phyloP scores from a whole-genome alignment of 92 coral and sea anemone genomes.

The Galaxea fascicularis region DNA sequence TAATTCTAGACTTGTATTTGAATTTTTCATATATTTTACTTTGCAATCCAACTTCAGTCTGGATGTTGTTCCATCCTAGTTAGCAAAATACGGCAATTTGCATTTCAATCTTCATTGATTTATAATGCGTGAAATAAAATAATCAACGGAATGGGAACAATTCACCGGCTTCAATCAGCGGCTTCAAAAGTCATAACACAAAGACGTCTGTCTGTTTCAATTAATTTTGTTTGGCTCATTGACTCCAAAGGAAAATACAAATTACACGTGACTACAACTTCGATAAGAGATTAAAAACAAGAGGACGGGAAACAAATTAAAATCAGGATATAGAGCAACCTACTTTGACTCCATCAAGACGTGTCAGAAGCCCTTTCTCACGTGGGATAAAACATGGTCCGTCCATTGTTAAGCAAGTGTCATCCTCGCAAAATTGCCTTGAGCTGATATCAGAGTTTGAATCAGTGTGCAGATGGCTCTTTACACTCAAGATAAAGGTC shows the following conservation, averaged over 20 bases:
- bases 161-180: neutral
- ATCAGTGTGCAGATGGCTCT: constrained; percentile 29
- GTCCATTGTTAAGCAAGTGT: constrained; percentile 67
- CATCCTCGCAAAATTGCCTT: constrained; percentile 56
- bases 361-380: constrained; percentile 64
- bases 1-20: no score
- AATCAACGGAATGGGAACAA: neutral
- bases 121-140: neutral
- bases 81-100: neutral
- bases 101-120: neutral
- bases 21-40: no score
- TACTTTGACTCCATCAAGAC: constrained; percentile 83
- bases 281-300: neutral
- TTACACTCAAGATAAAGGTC: neutral
- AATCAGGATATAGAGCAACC: neutral
- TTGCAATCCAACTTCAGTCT: no score
- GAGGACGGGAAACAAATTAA: neutral
- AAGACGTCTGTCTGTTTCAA: neutral
- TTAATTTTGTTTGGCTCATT: constrained; percentile 5
- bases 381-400: constrained; percentile 77
- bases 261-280: neutral
- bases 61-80: no score
- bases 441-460: constrained; percentile 17
- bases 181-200: neutral
- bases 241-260: neutral